Conservation (phyloP, 37 sponge, comb jelly and placozoan genomes). For the Bolinopsis microptera region DNA sequence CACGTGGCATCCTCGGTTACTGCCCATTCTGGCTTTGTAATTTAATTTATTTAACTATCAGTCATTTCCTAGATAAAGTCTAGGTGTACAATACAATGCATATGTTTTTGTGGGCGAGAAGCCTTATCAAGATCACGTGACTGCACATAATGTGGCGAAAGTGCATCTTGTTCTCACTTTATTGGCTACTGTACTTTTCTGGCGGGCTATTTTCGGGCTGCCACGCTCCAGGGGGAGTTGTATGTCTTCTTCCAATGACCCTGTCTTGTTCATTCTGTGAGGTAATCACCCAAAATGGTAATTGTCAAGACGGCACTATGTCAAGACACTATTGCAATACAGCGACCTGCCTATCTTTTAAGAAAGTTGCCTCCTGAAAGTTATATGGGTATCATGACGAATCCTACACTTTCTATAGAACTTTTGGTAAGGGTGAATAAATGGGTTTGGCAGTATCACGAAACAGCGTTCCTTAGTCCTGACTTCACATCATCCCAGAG, state of each 20-base stretch:
- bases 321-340: too few relatives aligned
- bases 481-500: neutral
- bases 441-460: too few relatives aligned
- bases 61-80: neutral
- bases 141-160: neutral
- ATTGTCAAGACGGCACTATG: neutral
- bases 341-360: too few relatives aligned
- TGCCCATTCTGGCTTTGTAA: neutral
- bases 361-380: too few relatives aligned
- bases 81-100: neutral
- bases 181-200: neutral
- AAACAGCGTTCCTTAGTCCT: neutral
- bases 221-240: neutral
- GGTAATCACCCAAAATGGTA: neutral
- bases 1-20: neutral
- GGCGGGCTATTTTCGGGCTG: neutral
- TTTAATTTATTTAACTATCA: neutral
- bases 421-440: too few relatives aligned
- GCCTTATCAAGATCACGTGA: neutral
- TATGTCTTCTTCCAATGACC: neutral
- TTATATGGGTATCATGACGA: too few relatives aligned
- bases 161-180: neutral
- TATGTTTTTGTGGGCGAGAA: neutral
- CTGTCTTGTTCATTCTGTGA: neutral
- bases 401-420: too few relatives aligned